Base-by-base conservation (phyloP, 2,888 invertebrate genomes). In the Cetonia aurata region DNA sequence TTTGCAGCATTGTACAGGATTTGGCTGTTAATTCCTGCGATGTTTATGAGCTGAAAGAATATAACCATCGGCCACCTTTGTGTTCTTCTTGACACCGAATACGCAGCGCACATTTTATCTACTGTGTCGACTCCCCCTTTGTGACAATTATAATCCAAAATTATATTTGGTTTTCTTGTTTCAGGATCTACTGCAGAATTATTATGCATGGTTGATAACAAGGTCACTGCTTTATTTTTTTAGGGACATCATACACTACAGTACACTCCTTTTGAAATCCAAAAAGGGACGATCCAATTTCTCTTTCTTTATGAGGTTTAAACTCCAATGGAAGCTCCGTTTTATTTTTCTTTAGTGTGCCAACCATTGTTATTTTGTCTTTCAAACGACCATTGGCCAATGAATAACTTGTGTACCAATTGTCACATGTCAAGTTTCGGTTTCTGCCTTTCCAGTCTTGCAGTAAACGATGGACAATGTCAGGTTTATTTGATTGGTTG, bases 111-210 rank as follows among this genome's bases (percentile, higher is more conserved):
- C 73, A 79, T 69, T 72, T 79, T 72, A 71, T 78, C 77, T 0
- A 76, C 73, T 37, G 75, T 75, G 70, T 79, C 76, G 9, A 79
- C 76, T 9, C 78, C 77, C 13, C 76, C 77, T 75, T 79, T 78
- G 4, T 52, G 72, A 10, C 25, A 15, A 67, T 74, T 75, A 44
- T 73, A 73, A 50, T 72, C 69, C 62, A 74, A 37, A 46, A 74
- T 73, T 10, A 75, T 74, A n/a, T 60, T 67, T 17, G 73, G 74
- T 53, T 75, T 76, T 12, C 71, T 71, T 6, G 76, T 76, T 8
- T 75, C 67, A 68, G 65, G 60, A 74, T 46, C 46, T 46, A 46
- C 46, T 46, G 10, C 13, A 46, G 46, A 46, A 46, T 46, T 46
- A 46, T 2, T 46, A 46, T 46, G 46, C 46, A 46, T 46, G 46